Evolutionary conservation across 2,113 vertebrate species (phyloP).

Genomic region (Tapirus terrestris): DNA sequence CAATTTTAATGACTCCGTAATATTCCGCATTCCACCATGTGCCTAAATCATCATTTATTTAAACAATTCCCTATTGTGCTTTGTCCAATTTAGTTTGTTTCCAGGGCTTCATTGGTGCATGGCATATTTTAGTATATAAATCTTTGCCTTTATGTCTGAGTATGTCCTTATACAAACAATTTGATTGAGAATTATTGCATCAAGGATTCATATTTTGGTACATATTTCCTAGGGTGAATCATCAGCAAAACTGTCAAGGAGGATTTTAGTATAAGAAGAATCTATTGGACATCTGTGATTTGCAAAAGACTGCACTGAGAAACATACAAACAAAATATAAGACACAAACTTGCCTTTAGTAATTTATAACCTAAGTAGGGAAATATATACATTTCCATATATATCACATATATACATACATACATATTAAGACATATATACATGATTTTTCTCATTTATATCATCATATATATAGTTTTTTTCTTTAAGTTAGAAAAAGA

Average conservation of each 20-base stretch:
- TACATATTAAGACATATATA: neutral
- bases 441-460: neutral
- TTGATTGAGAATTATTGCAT: neutral
- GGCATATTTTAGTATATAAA: neutral
- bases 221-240: neutral
- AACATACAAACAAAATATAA: neutral
- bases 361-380: neutral
- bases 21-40: neutral
- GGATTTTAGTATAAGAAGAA: neutral
- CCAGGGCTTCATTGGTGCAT: rapidly evolving
- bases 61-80: neutral
- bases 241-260: neutral
- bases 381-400: neutral
- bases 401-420: neutral
- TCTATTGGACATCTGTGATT: neutral
- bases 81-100: neutral
- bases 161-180: neutral
- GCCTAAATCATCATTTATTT: neutral
- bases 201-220: neutral
- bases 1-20: neutral
- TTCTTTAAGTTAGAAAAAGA: neutral
- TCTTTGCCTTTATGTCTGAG: neutral
- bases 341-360: neutral
- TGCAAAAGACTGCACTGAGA: neutral
- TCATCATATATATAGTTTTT: neutral